Evolutionary conservation across 2,888 invertebrate genomes (phyloP), one percentile per base, ranked within the genome.

Genomic region (Schizaphis graminum): DNA sequence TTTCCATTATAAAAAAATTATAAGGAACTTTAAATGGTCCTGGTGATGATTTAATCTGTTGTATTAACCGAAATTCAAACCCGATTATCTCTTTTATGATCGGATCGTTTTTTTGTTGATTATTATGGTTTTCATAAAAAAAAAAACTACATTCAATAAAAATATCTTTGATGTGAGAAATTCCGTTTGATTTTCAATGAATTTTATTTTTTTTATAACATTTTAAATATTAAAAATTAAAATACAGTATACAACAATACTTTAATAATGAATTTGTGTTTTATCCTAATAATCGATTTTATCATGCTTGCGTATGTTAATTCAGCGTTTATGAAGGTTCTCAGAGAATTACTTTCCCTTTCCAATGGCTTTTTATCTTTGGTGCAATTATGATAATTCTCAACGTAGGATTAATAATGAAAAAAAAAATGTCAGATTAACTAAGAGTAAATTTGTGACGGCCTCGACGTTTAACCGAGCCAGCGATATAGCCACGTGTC

Each of bases 391-490:
- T 89, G 88, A 92, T 77, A 77, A 89, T 92, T 88, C 77, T 44
- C 88, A n/a, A 28, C 61, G 92, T 28, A 53, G 67, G 89, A 93
- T 47, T 89, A 93, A 84, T 77, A 41, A 85, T 28, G 47, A 44
- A 44, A 44, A 87, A 35, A 85, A 77, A 93, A 84, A 57, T 77
- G 44, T 57, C 47, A 57, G 84, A 84, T 57, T 57, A 93, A 77
- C 89, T 47, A 41, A 57, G 41, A 89, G 56, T 88, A 89, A 88
- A 93, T 93, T 89, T 84, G 89, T 84, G 93, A 93, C 93, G 93
- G 89, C 53, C 24, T 28, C 92, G 28, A 41, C 21, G 35, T 91
- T 84, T 53, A 53, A 26, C 47, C 35, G 49, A 49, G 26, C 85
- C 61, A 67, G 61, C 24, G 41, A 91, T n/a, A 89, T 35, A 16